Conservation (phyloP, 2,888 invertebrate species). For the Dasypolia templi region DNA sequence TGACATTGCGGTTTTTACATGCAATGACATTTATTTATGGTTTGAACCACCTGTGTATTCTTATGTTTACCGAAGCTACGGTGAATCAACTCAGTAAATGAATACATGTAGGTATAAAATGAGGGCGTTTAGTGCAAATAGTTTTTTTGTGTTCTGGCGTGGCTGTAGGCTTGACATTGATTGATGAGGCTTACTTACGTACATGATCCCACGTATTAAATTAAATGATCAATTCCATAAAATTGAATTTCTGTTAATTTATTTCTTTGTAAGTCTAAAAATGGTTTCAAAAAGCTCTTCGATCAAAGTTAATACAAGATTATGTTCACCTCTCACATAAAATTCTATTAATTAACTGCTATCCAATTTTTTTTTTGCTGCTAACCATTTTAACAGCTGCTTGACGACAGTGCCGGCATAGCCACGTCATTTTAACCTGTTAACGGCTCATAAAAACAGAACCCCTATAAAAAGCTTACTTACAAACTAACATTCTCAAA, state of each 20-base stretch:
- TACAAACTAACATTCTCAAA: slow-evolving; percentile 53
- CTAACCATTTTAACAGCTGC: slow-evolving; percentile 23
- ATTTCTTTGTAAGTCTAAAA: neutral
- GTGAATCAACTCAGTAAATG: slow-evolving; percentile 52
- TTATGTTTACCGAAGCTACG: slow-evolving; percentile 50
- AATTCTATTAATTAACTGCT: slow-evolving; percentile 23
- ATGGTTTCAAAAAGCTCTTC: neutral
- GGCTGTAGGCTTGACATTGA: slow-evolving; percentile 23
- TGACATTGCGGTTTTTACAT: slow-evolving; percentile 43
- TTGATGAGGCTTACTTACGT: slow-evolving; percentile 22
- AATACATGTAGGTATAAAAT: slow-evolving; percentile 34
- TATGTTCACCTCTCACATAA: neutral
- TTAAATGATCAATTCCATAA: neutral
- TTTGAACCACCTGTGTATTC: slow-evolving; percentile 44
- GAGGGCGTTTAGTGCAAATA: slow-evolving; percentile 17
- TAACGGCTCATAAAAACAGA: slow-evolving; percentile 46
- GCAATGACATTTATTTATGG: slow-evolving; percentile 50
- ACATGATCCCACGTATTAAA: too few relatives aligned
- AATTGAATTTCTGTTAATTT: neutral
- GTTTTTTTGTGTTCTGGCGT: slow-evolving; percentile 7
- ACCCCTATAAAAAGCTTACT: slow-evolving; percentile 45
- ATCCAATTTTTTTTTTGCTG: slow-evolving; percentile 6
- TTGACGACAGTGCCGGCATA: slow-evolving; percentile 12
- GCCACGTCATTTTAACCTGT: slow-evolving; percentile 32
- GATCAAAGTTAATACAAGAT: neutral